Conservation (phyloP, 64 coral and sea anemone species). For the Anthopleura sola region DNA sequence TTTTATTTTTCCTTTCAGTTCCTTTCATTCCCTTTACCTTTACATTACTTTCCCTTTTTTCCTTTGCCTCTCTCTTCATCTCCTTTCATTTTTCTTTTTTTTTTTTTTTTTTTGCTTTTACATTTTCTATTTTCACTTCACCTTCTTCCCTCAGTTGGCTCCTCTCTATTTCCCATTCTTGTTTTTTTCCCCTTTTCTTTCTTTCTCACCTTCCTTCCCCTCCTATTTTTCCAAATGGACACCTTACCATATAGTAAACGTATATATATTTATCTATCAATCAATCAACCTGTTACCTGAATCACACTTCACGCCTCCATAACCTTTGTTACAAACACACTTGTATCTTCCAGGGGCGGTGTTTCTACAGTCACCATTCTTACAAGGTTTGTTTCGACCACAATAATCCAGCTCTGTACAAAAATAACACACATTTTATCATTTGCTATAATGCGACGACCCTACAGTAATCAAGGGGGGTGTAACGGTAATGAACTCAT, state of each 20-base stretch:
- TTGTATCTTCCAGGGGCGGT: conserved; percentile 26
- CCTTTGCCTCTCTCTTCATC: background rate
- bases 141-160: background rate
- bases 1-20: too few species aligned
- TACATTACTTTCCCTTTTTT: background rate
- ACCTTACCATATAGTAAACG: too few species aligned
- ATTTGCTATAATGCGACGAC: background rate
- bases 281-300: too few species aligned
- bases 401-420: conserved; percentile 63
- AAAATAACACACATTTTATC: background rate
- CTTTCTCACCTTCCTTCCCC: background rate
- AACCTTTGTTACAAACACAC: conserved; percentile 61
- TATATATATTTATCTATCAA: too few species aligned
- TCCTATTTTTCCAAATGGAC: background rate
- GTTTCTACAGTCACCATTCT: conserved; percentile 72
- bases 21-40: background rate
- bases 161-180: background rate
- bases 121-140: background rate
- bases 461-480: background rate
- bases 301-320: conserved; percentile 57
- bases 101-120: background rate
- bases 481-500: too few species aligned
- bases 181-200: background rate
- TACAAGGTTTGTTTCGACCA: conserved; percentile 55
- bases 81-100: background rate